Percentiles rank a stretch among this genome's conserved stretches.
phyloP scores from a whole-genome alignment of 2,113 vertebrate species.

The Symphodus melops region DNA sequence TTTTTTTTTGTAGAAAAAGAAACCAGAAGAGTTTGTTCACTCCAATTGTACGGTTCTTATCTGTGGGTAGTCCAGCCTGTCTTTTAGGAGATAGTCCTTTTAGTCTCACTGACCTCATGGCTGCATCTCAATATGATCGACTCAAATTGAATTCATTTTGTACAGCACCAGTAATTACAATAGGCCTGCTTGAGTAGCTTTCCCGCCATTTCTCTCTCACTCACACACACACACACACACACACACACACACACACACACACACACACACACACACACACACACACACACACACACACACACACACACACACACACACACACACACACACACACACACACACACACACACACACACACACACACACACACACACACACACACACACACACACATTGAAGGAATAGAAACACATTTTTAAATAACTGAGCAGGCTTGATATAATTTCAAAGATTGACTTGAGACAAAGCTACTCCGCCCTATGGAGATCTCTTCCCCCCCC shows the following conservation, averaged over 20 bases:
- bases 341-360: slow-evolving; percentile 4
- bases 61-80: slow-evolving; percentile 63
- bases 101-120: slow-evolving; percentile 47
- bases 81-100: slow-evolving; percentile 35
- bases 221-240: neutral
- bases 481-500: slow-evolving; percentile 60
- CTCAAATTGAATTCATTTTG: slow-evolving; percentile 53
- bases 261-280: neutral
- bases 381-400: slow-evolving; percentile 32
- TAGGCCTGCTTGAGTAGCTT: slow-evolving; percentile 54
- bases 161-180: slow-evolving; percentile 58
- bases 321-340: slow-evolving; percentile 5
- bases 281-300: slow-evolving; percentile 6
- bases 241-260: slow-evolving; percentile 9
- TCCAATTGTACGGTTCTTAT: slow-evolving; percentile 66
- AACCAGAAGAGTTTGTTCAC: slow-evolving; percentile 53
- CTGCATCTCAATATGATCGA: slow-evolving; percentile 62
- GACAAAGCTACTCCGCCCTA: slow-evolving; percentile 44
- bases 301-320: neutral
- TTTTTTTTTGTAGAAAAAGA: slow-evolving; percentile 46
- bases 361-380: neutral
- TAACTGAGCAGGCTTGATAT: slow-evolving; percentile 3
- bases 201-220: slow-evolving; percentile 54
- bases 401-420: slow-evolving; percentile 42
- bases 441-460: slow-evolving; percentile 21